These are phyloP conservation scores for Budorcas taxicolor DNA, from an alignment of 2,113 vertebrate genomes.

Conservation along the genomic window DNA sequence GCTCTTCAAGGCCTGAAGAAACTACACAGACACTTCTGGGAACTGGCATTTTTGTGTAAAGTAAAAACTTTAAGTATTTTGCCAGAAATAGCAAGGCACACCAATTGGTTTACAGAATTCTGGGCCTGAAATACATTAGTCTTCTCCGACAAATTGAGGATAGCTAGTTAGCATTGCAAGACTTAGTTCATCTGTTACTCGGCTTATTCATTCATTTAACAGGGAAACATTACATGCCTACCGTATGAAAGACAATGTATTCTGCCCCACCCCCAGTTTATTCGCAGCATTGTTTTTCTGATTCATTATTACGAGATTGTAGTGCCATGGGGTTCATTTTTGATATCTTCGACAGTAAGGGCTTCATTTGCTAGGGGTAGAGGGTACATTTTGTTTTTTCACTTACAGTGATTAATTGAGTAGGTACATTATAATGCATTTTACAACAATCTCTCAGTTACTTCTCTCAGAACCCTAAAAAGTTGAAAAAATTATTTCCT, in stretches of 20 bases:
- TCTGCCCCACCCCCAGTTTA: neutral
- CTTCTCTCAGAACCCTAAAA: neutral
- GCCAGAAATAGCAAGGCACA: neutral
- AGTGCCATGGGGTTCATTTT: neutral
- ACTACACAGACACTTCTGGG: neutral
- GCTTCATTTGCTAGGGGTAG: neutral
- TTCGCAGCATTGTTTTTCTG: neutral
- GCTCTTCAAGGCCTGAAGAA: neutral
- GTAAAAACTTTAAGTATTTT: neutral
- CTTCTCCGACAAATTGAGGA: neutral
- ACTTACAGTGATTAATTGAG: neutral
- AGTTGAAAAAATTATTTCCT: neutral
- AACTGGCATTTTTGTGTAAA: neutral
- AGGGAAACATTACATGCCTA: neutral
- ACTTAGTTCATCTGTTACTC: neutral
- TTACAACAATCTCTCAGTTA: neutral
- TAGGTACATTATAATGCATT: neutral
- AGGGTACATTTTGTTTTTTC: neutral
- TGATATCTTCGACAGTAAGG: neutral
- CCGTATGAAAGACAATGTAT: neutral
- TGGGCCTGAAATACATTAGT: neutral
- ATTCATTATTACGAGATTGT: neutral
- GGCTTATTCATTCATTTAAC: neutral
- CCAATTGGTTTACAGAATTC: neutral
- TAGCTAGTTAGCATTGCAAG: neutral